These are phyloP conservation scores for Cydia pomonella DNA, from an alignment of 1,140 invertebrate genomes.

Conservation along the genomic window DNA sequence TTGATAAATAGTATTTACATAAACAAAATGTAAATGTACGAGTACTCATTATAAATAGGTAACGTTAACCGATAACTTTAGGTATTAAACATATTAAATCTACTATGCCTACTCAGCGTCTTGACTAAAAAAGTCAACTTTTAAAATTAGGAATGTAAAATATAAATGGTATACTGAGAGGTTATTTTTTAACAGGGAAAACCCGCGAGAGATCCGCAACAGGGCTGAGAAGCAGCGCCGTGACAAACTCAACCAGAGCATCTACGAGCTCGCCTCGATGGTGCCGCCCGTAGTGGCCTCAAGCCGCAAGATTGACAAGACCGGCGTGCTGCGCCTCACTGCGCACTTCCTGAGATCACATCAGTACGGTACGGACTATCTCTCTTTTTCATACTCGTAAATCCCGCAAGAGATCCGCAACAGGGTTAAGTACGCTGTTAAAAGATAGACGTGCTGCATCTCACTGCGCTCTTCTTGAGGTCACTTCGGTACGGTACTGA, in stretches of 20 bases:
- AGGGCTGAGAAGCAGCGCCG: slow-evolving; percentile 93
- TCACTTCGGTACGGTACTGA: slow-evolving; percentile 69
- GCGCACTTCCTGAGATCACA: slow-evolving; percentile 86
- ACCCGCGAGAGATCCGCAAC: slow-evolving; percentile 89
- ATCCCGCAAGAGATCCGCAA: slow-evolving; percentile 32
- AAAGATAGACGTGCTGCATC: slow-evolving; percentile 93
- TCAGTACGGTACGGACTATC: slow-evolving; percentile 64
- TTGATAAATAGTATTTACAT: no score
- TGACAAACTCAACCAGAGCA: slow-evolving; percentile 93
- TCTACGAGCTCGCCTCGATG: slow-evolving; percentile 89
- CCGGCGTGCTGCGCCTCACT: slow-evolving; percentile 91
- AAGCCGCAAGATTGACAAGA: slow-evolving; percentile 92
- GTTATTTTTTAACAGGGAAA: slow-evolving; percentile 81
- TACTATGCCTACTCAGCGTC: no score
- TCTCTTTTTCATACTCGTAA: neutral
- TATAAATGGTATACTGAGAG: neutral
- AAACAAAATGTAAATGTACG: no score
- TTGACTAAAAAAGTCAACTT: no score
- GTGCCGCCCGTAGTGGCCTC: slow-evolving; percentile 91
- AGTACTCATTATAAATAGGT: no score
- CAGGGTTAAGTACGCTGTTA: slow-evolving; percentile 82
- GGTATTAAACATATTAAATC: no score
- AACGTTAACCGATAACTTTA: no score
- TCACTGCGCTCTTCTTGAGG: slow-evolving; percentile 88
- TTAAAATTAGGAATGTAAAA: neutral